Percentiles rank a stretch among this genome's conserved stretches.
Evolutionary conservation across 2,113 vertebrate genomes (phyloP).

Genomic region (Lamprologus speciosus): DNA sequence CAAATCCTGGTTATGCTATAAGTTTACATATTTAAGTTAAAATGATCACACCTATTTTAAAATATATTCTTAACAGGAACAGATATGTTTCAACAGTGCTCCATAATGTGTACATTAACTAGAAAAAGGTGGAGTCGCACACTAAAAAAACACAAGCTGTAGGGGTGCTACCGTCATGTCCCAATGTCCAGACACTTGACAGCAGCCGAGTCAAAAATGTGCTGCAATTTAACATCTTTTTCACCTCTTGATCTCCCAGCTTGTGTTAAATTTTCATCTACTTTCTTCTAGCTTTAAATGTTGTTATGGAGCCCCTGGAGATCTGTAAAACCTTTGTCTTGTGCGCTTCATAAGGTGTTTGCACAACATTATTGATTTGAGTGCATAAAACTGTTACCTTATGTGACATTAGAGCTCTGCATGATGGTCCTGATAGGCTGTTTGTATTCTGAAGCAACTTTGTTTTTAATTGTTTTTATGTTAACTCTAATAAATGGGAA

Average conservation of each 20-base stretch:
- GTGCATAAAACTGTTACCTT: neutral
- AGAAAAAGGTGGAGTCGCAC: neutral
- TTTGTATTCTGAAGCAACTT: neutral
- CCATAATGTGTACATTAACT: neutral
- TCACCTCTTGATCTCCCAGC: neutral
- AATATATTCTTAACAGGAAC: neutral
- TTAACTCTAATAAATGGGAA: neutral
- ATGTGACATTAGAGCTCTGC: neutral
- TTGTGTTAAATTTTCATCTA: neutral
- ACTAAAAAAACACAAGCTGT: conserved; percentile 3
- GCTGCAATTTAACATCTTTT: neutral
- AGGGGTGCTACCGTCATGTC: neutral
- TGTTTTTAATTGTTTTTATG: neutral
- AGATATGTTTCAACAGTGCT: neutral
- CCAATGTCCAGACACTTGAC: neutral
- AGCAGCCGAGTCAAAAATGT: neutral
- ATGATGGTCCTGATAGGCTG: neutral
- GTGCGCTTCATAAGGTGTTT: neutral
- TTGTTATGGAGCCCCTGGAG: neutral
- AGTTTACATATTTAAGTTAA: neutral
- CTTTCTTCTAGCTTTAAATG: neutral
- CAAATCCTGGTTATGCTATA: neutral
- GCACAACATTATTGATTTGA: neutral
- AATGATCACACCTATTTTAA: neutral
- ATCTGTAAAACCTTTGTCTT: neutral